Conservation (phyloP, 92 coral and sea anemone genomes). For the Diadumene lineata region DNA sequence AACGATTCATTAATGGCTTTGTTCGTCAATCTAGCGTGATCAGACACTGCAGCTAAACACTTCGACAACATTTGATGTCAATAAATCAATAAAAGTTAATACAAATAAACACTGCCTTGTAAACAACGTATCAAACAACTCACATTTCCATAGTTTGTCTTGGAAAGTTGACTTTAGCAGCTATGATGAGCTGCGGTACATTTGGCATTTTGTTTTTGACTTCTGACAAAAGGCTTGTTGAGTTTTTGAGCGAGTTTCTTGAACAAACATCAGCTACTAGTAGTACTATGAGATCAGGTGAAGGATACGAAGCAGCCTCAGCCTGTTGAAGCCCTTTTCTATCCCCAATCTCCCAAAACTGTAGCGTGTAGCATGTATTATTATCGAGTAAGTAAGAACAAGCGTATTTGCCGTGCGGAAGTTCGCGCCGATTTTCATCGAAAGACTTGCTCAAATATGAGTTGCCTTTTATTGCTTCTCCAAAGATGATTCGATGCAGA, state of each 20-base stretch:
- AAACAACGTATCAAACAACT: neutral
- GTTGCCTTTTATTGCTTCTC: neutral
- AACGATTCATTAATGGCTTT: too few relatives aligned
- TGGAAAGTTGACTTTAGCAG: neutral
- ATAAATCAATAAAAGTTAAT: neutral
- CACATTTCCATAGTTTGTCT: neutral
- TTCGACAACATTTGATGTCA: neutral
- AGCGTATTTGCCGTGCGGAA: constrained; percentile 11
- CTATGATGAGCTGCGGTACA: constrained; percentile 1
- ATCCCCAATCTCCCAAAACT: neutral
- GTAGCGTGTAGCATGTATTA: neutral
- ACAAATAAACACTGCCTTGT: neutral
- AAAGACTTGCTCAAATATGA: neutral
- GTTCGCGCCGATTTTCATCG: neutral
- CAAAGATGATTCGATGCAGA: constrained; percentile 4
- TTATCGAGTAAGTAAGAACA: constrained; percentile 3
- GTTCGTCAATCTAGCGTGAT: too few relatives aligned
- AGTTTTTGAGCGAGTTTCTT: constrained; percentile 3
- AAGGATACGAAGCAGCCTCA: constrained; percentile 19
- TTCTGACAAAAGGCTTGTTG: constrained; percentile 2
- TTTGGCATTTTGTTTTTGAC: constrained; percentile 1
- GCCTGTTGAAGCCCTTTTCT: constrained; percentile 35
- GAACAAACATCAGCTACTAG: constrained; percentile 9
- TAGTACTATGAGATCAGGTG: constrained; percentile 26
- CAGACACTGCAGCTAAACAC: too few relatives aligned